These are phyloP conservation scores for Macrobrachium rosenbergii DNA, from an alignment of 1,140 invertebrate genomes.

Conservation along the genomic window DNA sequence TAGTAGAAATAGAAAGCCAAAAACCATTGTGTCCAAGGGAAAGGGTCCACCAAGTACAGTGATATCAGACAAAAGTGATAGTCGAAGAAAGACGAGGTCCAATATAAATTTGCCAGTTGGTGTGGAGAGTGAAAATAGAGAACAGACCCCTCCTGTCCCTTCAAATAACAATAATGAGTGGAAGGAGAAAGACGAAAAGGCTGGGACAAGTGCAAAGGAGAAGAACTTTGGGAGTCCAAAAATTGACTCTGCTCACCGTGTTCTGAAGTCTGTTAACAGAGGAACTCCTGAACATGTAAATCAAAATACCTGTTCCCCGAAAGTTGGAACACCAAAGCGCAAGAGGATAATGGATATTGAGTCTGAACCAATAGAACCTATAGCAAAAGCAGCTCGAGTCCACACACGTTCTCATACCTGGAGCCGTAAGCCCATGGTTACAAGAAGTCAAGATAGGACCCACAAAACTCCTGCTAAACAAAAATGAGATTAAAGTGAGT, in stretches of 20 bases:
- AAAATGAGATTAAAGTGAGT: slow-evolving; percentile 30
- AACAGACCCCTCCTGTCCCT: slow-evolving; percentile 45
- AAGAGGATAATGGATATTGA: slow-evolving; percentile 42
- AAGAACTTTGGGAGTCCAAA: slow-evolving; percentile 18
- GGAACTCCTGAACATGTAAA: slow-evolving; percentile 32
- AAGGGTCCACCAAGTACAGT: slow-evolving; percentile 20
- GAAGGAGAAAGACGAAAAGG: slow-evolving; percentile 49
- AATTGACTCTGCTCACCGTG: slow-evolving; percentile 42
- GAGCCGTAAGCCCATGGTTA: slow-evolving; percentile 65
- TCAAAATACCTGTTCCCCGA: slow-evolving; percentile 23
- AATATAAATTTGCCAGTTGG: slow-evolving; percentile 34
- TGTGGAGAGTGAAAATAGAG: slow-evolving; percentile 56
- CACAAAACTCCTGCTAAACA: slow-evolving; percentile 71
- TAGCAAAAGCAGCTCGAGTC: slow-evolving; percentile 55
- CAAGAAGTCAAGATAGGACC: slow-evolving; percentile 65
- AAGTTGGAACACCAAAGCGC: slow-evolving; percentile 19
- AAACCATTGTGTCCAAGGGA: slow-evolving; percentile 11
- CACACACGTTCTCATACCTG: slow-evolving; percentile 60
- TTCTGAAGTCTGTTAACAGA: slow-evolving; percentile 49
- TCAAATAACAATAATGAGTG: slow-evolving; percentile 62
- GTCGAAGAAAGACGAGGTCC: slow-evolving; percentile 47
- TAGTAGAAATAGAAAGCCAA: slow-evolving; percentile 34
- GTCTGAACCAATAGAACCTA: slow-evolving; percentile 33
- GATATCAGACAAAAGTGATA: slow-evolving; percentile 45
- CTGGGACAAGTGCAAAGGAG: slow-evolving; percentile 44